phyloP scores from a whole-genome alignment of 2,888 invertebrate species.

The Sepioteuthis lessoniana region DNA sequence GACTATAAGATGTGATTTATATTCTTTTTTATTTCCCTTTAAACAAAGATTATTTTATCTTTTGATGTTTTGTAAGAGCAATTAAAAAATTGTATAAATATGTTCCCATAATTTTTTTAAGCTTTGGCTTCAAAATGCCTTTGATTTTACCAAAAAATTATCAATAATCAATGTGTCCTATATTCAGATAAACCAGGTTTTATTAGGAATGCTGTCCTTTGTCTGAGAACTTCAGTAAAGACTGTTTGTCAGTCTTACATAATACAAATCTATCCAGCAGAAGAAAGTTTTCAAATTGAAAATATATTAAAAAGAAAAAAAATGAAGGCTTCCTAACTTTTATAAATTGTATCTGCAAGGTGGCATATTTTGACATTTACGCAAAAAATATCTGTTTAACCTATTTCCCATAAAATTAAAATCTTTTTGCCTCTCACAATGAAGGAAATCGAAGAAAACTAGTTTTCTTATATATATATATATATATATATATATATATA shows the following conservation, averaged over 20 bases:
- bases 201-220: not conserved
- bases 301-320: not conserved
- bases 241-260: not conserved
- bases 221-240: not conserved
- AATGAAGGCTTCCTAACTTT: not conserved
- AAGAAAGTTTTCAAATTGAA: not conserved
- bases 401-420: not conserved
- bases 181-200: not conserved
- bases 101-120: not conserved
- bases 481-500: too few relatives aligned
- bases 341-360: not conserved
- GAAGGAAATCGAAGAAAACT: not conserved
- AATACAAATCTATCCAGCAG: not conserved
- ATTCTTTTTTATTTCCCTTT: not conserved
- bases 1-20: not conserved
- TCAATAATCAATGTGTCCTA: not conserved
- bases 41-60: not conserved
- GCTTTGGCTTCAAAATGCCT: not conserved
- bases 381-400: not conserved
- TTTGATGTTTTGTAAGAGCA: not conserved
- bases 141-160: not conserved
- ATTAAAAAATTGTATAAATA: not conserved
- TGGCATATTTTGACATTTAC: not conserved
- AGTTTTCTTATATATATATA: not conserved
- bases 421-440: not conserved